Conservation (phyloP, 2,113 vertebrate genomes). For the Cromileptes altivelis region DNA sequence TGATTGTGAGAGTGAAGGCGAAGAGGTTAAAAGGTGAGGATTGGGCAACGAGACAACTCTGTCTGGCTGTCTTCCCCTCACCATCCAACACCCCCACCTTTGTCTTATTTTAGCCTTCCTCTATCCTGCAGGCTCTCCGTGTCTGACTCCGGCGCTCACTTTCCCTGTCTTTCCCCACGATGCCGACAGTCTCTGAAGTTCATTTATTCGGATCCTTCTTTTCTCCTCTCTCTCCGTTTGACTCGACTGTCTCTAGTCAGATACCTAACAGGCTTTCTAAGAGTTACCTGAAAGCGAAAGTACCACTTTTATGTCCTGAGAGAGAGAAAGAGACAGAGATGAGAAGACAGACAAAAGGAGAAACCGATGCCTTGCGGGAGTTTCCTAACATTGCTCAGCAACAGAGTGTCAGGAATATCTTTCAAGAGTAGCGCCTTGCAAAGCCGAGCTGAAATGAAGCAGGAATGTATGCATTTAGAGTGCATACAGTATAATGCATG, state of each 20-base stretch:
- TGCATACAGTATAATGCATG: not conserved
- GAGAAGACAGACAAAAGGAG: slow-evolving; percentile 59
- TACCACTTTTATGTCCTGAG: slow-evolving; percentile 56
- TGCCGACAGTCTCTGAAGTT: slow-evolving; percentile 58
- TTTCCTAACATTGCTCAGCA: slow-evolving; percentile 49
- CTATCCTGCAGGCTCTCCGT: slow-evolving; percentile 38
- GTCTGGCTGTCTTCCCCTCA: slow-evolving; percentile 50
- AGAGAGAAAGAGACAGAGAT: slow-evolving; percentile 47
- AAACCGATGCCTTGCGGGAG: slow-evolving; percentile 57
- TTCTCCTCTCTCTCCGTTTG: slow-evolving; percentile 47
- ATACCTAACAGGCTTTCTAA: slow-evolving; percentile 67
- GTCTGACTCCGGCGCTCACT: slow-evolving; percentile 20
- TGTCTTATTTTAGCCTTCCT: slow-evolving; percentile 65
- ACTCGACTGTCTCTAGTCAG: slow-evolving; percentile 65
- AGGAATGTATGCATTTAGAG: slow-evolving; percentile 13
- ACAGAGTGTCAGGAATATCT: slow-evolving; percentile 41
- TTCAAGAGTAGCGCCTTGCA: slow-evolving; percentile 12
- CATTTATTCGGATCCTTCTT: slow-evolving; percentile 64
- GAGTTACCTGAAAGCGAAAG: slow-evolving; percentile 62
- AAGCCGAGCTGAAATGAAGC: slow-evolving; percentile 28
- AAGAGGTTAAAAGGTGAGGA: slow-evolving; percentile 53
- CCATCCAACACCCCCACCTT: slow-evolving; percentile 44
- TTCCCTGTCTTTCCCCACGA: slow-evolving; percentile 42
- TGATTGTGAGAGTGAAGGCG: slow-evolving; percentile 5
- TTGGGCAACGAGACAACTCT: slow-evolving; percentile 43